A percentile compares a stretch with the other conserved stretches of the same genome.
phyloP scores from a whole-genome alignment of 2,888 invertebrate species.

The Erebia ligea region DNA sequence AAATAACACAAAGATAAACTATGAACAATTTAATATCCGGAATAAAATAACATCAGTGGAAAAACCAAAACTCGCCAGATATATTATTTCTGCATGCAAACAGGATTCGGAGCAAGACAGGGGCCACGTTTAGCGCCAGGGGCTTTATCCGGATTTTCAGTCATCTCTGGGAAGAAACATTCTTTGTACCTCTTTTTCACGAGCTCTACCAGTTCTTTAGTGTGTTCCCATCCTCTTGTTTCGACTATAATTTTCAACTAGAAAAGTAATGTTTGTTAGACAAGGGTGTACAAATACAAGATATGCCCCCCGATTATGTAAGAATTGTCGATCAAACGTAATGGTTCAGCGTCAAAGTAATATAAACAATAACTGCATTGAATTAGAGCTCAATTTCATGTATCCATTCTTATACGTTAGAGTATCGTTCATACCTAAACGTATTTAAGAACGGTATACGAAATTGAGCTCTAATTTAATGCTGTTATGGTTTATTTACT shows the following conservation, averaged over 20 bases:
- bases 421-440: too few relatives aligned
- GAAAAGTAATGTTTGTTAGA: constrained; percentile 40
- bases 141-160: constrained; percentile 52
- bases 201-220: constrained; percentile 70
- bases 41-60: background rate
- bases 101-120: constrained; percentile 73
- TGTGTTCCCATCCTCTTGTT: constrained; percentile 92
- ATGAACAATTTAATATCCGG: constrained; percentile 5
- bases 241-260: constrained; percentile 94
- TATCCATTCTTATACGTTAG: too few relatives aligned
- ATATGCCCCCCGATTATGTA: too few relatives aligned
- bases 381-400: too few relatives aligned
- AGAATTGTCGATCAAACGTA: too few relatives aligned
- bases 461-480: too few relatives aligned
- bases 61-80: background rate
- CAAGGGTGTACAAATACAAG: too few relatives aligned
- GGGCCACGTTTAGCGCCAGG: constrained; percentile 61
- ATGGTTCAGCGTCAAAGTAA: too few relatives aligned
- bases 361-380: too few relatives aligned
- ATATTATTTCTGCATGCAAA: constrained; percentile 72
- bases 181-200: constrained; percentile 86
- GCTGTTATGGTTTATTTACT: too few relatives aligned
- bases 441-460: too few relatives aligned
- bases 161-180: constrained; percentile 65
- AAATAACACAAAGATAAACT: background rate